Evolutionary conservation across 2,797 vertebrate species (phyloP).

Genomic region (Babyrousa celebensis): DNA sequence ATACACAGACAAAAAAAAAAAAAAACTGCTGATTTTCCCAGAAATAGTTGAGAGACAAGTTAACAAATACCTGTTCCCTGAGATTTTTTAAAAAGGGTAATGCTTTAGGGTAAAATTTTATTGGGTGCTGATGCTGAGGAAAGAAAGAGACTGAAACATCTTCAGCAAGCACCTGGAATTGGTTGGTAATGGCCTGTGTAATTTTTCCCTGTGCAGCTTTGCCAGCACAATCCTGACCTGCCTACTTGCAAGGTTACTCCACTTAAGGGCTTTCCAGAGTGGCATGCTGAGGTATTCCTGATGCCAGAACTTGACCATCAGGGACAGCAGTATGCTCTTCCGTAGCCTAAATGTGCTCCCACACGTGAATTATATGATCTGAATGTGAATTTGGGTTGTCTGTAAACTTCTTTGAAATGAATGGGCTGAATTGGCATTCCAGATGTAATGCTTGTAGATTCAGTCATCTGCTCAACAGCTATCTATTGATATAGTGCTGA

Average conservation of each 20-base stretch:
- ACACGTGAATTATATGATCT: background rate
- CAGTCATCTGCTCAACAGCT: background rate
- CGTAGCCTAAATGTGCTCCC: background rate
- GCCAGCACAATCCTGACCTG: background rate
- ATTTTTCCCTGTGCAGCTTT: background rate
- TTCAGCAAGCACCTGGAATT: slow-evolving; percentile 46
- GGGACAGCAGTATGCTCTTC: background rate
- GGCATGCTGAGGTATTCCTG: background rate
- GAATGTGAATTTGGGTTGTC: background rate
- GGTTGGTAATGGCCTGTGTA: slow-evolving; percentile 50
- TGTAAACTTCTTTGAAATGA: background rate
- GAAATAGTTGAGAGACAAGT: background rate
- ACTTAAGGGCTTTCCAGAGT: background rate
- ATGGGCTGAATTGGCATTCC: background rate
- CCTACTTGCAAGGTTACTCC: background rate
- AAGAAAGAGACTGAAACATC: background rate
- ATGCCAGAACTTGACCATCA: background rate
- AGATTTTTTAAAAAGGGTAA: background rate
- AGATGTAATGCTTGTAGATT: background rate
- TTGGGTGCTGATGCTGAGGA: slow-evolving; percentile 43
- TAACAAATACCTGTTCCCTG: background rate
- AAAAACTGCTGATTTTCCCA: background rate
- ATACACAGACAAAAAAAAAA: background rate
- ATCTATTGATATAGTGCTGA: background rate
- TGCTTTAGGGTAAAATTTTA: background rate